phyloP scores from a whole-genome alignment of 2,797 vertebrate genomes.

The Gymnoscopelus microlampas region DNA sequence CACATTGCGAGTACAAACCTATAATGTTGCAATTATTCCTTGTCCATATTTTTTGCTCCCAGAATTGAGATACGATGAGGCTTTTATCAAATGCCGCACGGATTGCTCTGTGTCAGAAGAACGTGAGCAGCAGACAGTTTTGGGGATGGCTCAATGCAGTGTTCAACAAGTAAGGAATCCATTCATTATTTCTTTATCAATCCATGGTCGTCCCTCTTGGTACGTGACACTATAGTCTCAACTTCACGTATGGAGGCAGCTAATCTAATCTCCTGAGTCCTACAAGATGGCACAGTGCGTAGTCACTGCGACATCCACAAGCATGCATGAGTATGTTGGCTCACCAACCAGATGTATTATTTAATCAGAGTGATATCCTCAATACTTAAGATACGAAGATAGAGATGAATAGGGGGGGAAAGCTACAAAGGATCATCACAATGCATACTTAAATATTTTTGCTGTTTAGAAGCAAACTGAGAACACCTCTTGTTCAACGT shows the following conservation, averaged over 20 bases:
- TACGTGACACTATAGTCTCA: background rate
- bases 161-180: conserved; percentile 91
- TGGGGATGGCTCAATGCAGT: conserved; percentile 97
- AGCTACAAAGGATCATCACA: too few species aligned
- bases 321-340: too few species aligned
- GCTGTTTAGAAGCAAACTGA: too few species aligned
- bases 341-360: too few species aligned
- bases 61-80: conserved; percentile 67
- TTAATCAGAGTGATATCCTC: too few species aligned
- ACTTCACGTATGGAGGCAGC: background rate
- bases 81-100: conserved; percentile 66
- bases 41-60: conserved; percentile 2
- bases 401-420: too few species aligned
- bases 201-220: background rate
- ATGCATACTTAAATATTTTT: too few species aligned
- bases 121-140: conserved; percentile 78
- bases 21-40: background rate
- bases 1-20: background rate
- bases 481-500: too few species aligned
- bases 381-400: too few species aligned
- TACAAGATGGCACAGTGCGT: too few species aligned
- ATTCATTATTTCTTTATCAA: background rate
- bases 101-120: conserved; percentile 42
- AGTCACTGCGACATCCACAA: too few species aligned
- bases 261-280: too few species aligned